phyloP scores from a whole-genome alignment of 2,797 vertebrate genomes.

The Enteromius afrohamiltoni region DNA sequence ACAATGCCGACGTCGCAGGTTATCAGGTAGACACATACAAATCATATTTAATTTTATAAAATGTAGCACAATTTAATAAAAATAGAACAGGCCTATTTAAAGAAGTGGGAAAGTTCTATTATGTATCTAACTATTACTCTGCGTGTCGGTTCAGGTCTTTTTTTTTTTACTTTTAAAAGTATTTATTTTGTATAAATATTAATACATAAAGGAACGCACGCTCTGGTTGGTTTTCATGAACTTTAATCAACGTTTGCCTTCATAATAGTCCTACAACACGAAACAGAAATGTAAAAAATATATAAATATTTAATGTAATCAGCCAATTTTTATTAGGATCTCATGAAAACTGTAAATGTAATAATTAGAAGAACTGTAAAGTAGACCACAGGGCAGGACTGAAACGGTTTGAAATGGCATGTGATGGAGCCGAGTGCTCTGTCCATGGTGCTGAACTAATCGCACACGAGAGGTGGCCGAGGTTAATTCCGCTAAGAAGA shows the following conservation, averaged over 20 bases:
- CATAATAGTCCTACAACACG: neutral
- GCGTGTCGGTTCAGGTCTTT: neutral
- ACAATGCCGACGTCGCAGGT: slow-evolving; percentile 74
- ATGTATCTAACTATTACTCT: neutral
- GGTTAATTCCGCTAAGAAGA: slow-evolving; percentile 42
- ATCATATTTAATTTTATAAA: neutral
- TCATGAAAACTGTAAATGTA: neutral
- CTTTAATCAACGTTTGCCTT: neutral
- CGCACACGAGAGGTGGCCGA: slow-evolving; percentile 16
- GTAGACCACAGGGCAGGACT: neutral
- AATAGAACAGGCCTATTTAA: neutral
- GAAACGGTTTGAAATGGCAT: neutral
- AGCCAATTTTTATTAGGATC: neutral
- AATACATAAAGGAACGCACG: neutral
- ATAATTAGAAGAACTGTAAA: neutral
- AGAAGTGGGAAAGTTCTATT: neutral
- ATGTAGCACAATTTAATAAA: neutral
- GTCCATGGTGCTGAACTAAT: slow-evolving; percentile 65
- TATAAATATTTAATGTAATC: neutral
- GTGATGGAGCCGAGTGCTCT: slow-evolving; percentile 32
- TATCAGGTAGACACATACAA: slow-evolving; percentile 74
- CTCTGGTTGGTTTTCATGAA: neutral
- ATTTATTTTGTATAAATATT: too few species aligned
- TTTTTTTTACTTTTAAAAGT: neutral
- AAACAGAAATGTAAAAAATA: neutral